Evolutionary conservation across 92 coral and sea anemone species (phyloP), one percentile per base, ranked within the genome.

Genomic region (Parazoanthus swiftii): DNA sequence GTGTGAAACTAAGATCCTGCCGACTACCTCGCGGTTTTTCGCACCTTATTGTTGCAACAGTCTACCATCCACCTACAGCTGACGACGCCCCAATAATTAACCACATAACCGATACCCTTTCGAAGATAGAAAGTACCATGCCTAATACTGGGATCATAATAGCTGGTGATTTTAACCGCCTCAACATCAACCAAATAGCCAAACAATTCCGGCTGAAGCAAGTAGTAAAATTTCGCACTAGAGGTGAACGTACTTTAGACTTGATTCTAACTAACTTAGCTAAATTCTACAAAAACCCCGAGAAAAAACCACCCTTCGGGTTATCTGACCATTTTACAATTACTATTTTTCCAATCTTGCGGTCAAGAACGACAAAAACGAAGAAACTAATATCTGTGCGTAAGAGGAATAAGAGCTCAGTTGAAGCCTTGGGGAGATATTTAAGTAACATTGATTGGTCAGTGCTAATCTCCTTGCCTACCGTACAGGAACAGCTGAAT

Each of bases 321-420:
- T 67, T 81, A 39, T 88, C 90, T 26, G 90, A 80, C 80, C 90
- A 88, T 44, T 81, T 73, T 50, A 88, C 88, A 65, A 83, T 73
- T 44, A 37, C 38, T 38, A 35, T 20, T 70, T 16, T 58, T 35
- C 72, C 90, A 21, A 79, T 44, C n/a, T 66, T 44, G 35, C 83
- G 83, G 23, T 33, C 54, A 44, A 79, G 58, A 79, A 66, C 48
- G 63, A 33, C 48, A n/a, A n/a, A 56, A 14, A 33, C 83, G n/a
- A 79, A 39, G 14, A 79, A 79, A 79, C 58, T 14, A 21, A 33
- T 79, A 33, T 9, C 83, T 44, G 83, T 79, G 23, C 48, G 83
- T 21, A 66, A 15, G 23, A 35, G 23, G 23, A 79, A 79, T 44
- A 56, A 56, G 26, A 35, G 83, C 58, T 79, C 83, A 44, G 50